Conservation (phyloP, 2,797 vertebrate genomes). For the Eulemur albifrons region DNA sequence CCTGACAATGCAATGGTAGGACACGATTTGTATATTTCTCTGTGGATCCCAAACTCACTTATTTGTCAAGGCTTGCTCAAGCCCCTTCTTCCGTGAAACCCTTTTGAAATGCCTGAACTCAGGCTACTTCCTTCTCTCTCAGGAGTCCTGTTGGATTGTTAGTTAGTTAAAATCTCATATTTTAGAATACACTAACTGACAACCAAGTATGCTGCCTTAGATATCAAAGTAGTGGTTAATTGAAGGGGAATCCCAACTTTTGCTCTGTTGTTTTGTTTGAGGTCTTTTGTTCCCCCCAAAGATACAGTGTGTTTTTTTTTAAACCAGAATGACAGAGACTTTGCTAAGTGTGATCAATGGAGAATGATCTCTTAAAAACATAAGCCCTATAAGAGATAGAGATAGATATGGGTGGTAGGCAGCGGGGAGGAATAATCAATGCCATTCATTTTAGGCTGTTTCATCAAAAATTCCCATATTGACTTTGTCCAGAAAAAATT, state of each 20-base stretch:
- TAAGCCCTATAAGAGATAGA: background rate
- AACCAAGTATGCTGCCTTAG: background rate
- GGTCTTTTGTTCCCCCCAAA: background rate
- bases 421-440: background rate
- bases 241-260: background rate
- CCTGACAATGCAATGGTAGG: background rate
- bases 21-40: background rate
- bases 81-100: background rate
- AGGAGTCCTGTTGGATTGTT: background rate
- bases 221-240: background rate
- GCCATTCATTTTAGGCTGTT: background rate
- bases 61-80: background rate
- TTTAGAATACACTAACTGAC: background rate
- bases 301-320: background rate
- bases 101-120: background rate
- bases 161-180: background rate
- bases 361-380: background rate
- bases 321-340: background rate
- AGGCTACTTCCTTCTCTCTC: background rate
- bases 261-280: background rate
- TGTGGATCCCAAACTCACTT: background rate
- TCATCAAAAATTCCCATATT: background rate
- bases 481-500: background rate
- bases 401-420: fast-evolving
- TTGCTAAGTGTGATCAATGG: background rate